Conservation (phyloP, 37 sponge, comb jelly and placozoan species). For the Beroe forskalii region DNA sequence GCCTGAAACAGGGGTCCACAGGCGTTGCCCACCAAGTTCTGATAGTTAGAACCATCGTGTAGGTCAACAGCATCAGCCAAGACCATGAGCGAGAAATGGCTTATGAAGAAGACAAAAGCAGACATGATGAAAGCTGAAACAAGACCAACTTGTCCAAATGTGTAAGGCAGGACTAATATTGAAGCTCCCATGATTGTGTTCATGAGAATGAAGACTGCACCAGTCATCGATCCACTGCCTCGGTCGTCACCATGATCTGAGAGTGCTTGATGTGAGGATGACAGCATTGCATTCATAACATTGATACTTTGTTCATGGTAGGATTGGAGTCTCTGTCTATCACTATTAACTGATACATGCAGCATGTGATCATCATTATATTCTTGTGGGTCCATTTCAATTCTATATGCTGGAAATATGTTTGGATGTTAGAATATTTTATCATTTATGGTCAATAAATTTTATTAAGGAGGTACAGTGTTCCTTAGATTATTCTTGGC, state of each 20-base stretch:
- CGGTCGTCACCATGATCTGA: background rate
- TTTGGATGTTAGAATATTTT: too few relatives aligned
- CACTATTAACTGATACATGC: too few relatives aligned
- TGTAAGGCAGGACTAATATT: background rate
- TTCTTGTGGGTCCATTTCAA: too few relatives aligned
- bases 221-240: background rate
- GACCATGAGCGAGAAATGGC: background rate
- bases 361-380: too few relatives aligned
- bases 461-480: too few relatives aligned
- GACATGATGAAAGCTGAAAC: background rate
- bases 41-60: slow-evolving; percentile 11
- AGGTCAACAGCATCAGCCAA: slow-evolving; percentile 1
- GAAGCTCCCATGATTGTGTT: slow-evolving; percentile 21
- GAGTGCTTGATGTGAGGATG: background rate
- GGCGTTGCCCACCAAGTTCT: background rate
- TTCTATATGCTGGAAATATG: too few relatives aligned
- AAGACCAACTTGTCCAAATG: background rate
- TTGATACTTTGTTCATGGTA: slow-evolving; percentile 4
- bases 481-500: too few relatives aligned
- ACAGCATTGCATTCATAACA: slow-evolving; percentile 21
- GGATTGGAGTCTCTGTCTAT: background rate
- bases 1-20: background rate
- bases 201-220: slow-evolving; percentile 20
- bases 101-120: background rate
- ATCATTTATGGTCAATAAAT: too few relatives aligned